Evolutionary conservation across 2,113 vertebrate genomes (phyloP), one percentile per base, ranked within the genome.

Genomic region (Chrysemys picta): DNA sequence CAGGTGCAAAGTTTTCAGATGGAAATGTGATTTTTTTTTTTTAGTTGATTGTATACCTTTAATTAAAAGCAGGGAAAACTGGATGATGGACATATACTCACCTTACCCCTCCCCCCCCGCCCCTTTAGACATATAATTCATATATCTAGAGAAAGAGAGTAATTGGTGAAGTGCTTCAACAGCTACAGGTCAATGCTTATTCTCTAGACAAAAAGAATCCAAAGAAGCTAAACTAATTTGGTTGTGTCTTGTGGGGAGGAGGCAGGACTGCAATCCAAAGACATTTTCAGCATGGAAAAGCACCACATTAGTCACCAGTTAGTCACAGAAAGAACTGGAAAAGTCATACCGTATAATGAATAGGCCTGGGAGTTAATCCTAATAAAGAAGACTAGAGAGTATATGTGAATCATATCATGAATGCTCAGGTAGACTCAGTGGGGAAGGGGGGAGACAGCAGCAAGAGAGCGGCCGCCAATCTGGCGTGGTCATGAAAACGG

Each of bases 51-150:
- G 8, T n/a, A 24, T 72, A 62, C 59, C 59, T 31, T 31, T 38
- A 72, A 38, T 22, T 72, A 38, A 85, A 91, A 84, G 29, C 10
- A 76, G 31, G 84, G n/a, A 54, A 88, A 81, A 85, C 5, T 47
- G 14, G n/a, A 84, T 25, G 87, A 17, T 59, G 47, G 59, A 54
- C 6, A 31, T 31, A 31, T 16, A 62, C 59, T 62, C 5, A 62
- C 59, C 38, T 81, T 21, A 84, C 9, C 17, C 19, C 17, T 19
- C 17, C 45, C 45, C 45, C 6, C 52, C 35, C 49, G 31, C 0
- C 0, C 0, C 25, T 3, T 53, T 0, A 21, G 38, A 54, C 45
- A 82, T 24, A 38, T 4, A 49, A 42, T 79, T 87, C 47, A 82
- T 12, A 3, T 87, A 91, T 69, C 10, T 88, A 57, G n/a, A 76